phyloP scores from a whole-genome alignment of 2,797 vertebrate genomes.

The Lerista edwardsae region DNA sequence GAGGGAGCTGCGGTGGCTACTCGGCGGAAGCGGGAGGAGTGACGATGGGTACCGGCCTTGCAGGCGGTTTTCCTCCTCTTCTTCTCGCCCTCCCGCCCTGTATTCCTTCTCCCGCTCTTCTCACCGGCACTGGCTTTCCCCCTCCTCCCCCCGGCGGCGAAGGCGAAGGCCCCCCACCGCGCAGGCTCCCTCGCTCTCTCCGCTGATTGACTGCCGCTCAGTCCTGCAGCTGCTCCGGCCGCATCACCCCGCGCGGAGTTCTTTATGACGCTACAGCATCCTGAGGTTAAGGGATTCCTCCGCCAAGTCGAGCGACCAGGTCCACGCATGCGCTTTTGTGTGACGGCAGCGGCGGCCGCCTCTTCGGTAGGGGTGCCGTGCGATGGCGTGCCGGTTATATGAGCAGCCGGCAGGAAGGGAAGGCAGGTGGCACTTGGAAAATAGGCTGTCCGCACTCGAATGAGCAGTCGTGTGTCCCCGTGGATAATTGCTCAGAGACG shows the following conservation, averaged over 20 bases:
- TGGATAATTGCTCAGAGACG: no score
- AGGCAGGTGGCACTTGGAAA: no score
- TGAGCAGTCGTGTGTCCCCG: background rate
- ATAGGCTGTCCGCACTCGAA: no score
- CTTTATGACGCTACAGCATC: constrained; percentile 35
- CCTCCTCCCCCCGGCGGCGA: background rate
- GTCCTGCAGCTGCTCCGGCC: constrained; percentile 30
- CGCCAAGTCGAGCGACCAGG: background rate
- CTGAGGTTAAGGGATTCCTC: constrained; percentile 26
- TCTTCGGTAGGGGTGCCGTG: background rate
- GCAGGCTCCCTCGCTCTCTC: constrained; percentile 58
- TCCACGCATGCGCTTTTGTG: background rate
- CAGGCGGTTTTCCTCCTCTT: no score
- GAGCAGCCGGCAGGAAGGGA: no score
- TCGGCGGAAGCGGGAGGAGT: background rate
- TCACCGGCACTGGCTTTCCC: background rate
- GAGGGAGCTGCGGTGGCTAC: constrained; percentile 1
- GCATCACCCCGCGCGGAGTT: constrained; percentile 40
- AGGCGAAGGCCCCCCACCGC: constrained; percentile 40
- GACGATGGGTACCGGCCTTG: background rate
- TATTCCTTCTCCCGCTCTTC: background rate
- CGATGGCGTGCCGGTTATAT: background rate
- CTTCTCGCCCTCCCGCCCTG: no score
- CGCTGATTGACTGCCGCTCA: constrained; percentile 31
- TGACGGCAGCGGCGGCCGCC: background rate